Evolutionary conservation across 1,140 invertebrate species (phyloP).

Genomic region (Agrilus planipennis): DNA sequence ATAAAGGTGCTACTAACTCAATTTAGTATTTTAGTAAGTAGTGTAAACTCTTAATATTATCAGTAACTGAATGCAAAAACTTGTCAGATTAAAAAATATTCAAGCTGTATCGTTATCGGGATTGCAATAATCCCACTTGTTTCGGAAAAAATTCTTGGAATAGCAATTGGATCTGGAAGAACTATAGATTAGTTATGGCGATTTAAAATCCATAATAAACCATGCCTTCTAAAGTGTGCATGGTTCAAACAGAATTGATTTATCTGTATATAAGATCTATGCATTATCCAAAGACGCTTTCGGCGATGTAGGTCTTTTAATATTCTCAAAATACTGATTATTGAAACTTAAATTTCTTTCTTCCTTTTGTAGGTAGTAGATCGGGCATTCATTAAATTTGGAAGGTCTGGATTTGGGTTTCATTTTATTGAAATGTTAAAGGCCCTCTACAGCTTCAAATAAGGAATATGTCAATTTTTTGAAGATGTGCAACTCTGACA

Average conservation of each 20-base stretch:
- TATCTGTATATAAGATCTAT: slow-evolving; percentile 71
- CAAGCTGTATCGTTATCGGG: slow-evolving; percentile 55
- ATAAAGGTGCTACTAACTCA: slow-evolving; percentile 53
- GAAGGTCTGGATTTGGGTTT: too few species aligned
- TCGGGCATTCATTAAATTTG: slow-evolving; percentile 64
- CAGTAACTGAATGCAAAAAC: neutral
- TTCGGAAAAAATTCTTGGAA: slow-evolving; percentile 63
- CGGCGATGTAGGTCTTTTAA: slow-evolving; percentile 56
- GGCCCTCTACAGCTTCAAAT: too few species aligned
- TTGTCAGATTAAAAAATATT: slow-evolving; percentile 34
- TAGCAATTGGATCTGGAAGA: slow-evolving; percentile 79
- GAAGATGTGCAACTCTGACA: too few species aligned
- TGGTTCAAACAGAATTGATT: slow-evolving; percentile 65
- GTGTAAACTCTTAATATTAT: slow-evolving; percentile 12
- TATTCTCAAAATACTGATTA: neutral
- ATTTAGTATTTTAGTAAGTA: slow-evolving; percentile 60
- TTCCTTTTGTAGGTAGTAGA: slow-evolving; percentile 34
- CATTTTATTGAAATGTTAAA: too few species aligned
- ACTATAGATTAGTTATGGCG: slow-evolving; percentile 57
- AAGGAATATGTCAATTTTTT: too few species aligned
- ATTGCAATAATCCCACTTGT: slow-evolving; percentile 58
- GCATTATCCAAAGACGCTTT: slow-evolving; percentile 71
- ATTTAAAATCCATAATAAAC: slow-evolving; percentile 58
- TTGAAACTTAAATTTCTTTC: neutral
- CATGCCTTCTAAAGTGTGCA: slow-evolving; percentile 71